Base-by-base conservation (phyloP, 2,113 vertebrate species). In the Hepsetus odoe region DNA sequence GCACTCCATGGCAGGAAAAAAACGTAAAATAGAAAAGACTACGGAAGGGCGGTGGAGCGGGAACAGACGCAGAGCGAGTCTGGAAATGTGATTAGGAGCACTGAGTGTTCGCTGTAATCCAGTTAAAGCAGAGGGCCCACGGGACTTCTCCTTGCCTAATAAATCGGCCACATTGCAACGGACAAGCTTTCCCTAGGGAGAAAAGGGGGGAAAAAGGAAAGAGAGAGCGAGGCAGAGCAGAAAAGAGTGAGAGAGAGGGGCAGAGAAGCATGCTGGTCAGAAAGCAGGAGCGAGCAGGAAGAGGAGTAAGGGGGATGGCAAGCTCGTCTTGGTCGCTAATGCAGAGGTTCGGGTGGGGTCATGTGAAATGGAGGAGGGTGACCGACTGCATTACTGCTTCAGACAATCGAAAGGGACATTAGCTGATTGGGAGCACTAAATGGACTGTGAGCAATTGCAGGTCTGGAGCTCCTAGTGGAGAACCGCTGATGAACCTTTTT, bases 31-130 rank as follows among this genome's bases (percentile, higher is more conserved):
- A 13, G 49, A 38, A 38, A 11, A 30, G 13, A 30, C 65, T 58
- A 40, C 5, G 22, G 49, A 51, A 64, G 72, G 66, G 80, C 14
- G 58, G 59, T 6, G 30, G 72, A 72, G 53, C 58, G 77, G 83
- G 76, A 87, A 79, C 85, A 86, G 88, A 82, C 26, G 75, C 56
- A 22, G 76, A 85, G 78, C 70, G 66, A 77, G 82, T 71, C 61
- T 70, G 42, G 16, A 81, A 89, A 90, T 89, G 64, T 82, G 80
- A 90, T 91, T 89, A 89, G 72, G 42, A 80, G 75, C 80, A 77
- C 86, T 72, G 79, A 87, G 83, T 81, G 87, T 85, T 88, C 65
- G 28, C 65, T 78, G 33, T 88, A 88, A 91, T 91, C 85, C 85
- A 64, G 80, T 91, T 89, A 90, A 72, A 64, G 35, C 51, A 33